Base-by-base conservation (phyloP, 2,888 invertebrate species). In the Drosophila aldrichi region DNA sequence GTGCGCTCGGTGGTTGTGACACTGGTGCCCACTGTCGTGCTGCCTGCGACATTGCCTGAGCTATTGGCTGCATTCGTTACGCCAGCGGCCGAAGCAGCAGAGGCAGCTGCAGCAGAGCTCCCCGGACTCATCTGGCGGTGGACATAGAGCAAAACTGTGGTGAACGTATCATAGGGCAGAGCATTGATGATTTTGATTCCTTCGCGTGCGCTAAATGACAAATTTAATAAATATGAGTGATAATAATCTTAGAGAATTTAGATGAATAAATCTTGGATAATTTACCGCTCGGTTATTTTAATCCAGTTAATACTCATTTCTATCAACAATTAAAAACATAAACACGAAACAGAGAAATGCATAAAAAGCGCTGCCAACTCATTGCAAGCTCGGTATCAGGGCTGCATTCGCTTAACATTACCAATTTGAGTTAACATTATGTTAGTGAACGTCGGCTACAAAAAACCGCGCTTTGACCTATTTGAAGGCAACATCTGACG, bases 181-280 rank as follows among this genome's bases (percentile, higher is more conserved):
- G 90, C 88, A 77, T 93, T 93, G 46, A 93, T 93, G 29, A 93
- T 92, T 83, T 93, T 92, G 10, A 93, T 92, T 10, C 93, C 93
- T 74, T 93, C 93, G 3, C 92, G 91, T 22, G 93, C 93, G 44
- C 93, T 93, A n/a, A 1, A 34, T n/a, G 4, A 2, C 2, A 18
- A 48, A 3, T n/a, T 0, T 8, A 18, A 20, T 32, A n/a, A 18
- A 6, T 49, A 2, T 49, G 9, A 25, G 4, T 56, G 38, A 2
- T 9, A 16, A 34, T n/a, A n/a, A n/a, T n/a, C n/a, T n/a, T n/a
- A n/a, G n/a, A n/a, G n/a, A n/a, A n/a, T 22, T 49, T 5, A 22
- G 6, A 22, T 32, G 1, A 20, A 22, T 3, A 34, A n/a, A 20
- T 10, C 8, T 52, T 10, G 3, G n/a, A 20, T 49, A 36, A 2